Conservation (phyloP, 2,888 invertebrate genomes). For the Unio delphinus region DNA sequence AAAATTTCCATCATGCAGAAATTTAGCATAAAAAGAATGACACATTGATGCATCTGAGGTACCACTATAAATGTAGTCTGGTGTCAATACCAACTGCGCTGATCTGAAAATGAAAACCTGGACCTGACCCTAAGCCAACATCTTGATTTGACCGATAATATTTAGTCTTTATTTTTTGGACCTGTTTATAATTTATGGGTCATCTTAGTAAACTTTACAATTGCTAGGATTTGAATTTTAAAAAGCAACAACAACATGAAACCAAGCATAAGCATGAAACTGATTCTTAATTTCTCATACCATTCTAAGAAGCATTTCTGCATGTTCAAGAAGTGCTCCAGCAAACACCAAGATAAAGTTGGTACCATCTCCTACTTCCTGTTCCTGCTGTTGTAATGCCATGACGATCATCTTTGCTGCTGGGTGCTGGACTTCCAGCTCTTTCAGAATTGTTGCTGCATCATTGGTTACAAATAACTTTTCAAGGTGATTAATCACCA, state of each 20-base stretch:
- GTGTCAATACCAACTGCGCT: no score
- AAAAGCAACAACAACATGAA: neutral
- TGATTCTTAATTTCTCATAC: slow-evolving; percentile 64
- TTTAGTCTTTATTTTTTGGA: no score
- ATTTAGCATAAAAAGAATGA: no score
- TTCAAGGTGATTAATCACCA: slow-evolving; percentile 99
- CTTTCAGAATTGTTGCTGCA: slow-evolving; percentile 93
- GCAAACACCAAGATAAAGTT: slow-evolving; percentile 97
- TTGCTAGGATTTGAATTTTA: no score
- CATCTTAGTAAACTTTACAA: neutral
- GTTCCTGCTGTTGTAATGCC: slow-evolving; percentile 98
- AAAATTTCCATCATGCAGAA: no score
- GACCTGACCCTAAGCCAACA: no score
- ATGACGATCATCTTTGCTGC: slow-evolving; percentile 97
- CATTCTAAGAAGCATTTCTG: slow-evolving; percentile 92
- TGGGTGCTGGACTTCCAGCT: slow-evolving; percentile 89
- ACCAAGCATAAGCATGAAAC: neutral
- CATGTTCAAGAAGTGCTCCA: slow-evolving; percentile 91
- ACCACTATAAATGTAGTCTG: no score
- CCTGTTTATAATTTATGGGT: no score
- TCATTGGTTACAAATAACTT: slow-evolving; percentile 99
- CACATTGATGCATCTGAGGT: no score
- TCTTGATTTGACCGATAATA: no score
- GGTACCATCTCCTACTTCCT: slow-evolving; percentile 98
- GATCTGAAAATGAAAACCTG: no score